Conservation (phyloP, 2,888 invertebrate species). For the Pogonocherus hispidulus region DNA sequence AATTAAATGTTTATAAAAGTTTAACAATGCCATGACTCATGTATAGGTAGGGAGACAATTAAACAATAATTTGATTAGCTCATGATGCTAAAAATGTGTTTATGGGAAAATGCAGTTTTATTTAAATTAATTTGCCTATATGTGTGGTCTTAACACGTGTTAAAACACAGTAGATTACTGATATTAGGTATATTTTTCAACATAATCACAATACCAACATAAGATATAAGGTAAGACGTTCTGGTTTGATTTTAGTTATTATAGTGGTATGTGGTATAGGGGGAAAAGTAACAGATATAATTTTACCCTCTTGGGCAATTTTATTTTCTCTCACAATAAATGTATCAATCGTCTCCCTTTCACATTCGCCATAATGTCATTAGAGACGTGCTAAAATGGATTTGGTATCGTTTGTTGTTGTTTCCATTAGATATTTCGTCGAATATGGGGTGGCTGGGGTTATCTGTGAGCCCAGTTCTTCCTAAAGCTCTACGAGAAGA, state of each 20-base stretch:
- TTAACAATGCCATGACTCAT: conserved; percentile 6
- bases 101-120: background rate
- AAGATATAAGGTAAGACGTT: too few relatives aligned
- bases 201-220: too few relatives aligned
- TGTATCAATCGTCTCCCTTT: conserved; percentile 15
- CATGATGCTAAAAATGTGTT: background rate
- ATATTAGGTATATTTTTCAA: background rate
- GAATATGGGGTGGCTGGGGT: background rate
- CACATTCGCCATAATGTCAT: conserved; percentile 1
- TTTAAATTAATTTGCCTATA: too few relatives aligned
- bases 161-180: background rate
- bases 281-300: conserved; percentile 9
- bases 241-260: background rate
- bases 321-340: conserved; percentile 25
- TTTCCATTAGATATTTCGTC: background rate
- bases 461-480: too few relatives aligned
- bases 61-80: conserved; percentile 4
- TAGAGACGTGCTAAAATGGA: conserved; percentile 14
- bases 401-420: background rate
- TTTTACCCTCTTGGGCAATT: conserved; percentile 14
- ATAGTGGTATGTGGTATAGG: too few relatives aligned
- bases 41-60: background rate
- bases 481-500: background rate
- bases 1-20: conserved; percentile 9
- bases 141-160: too few relatives aligned